A percentile compares a stretch with the other conserved stretches of the same genome.
Evolutionary conservation across 2,797 vertebrate species (phyloP).

Genomic region (Columba guinea): DNA sequence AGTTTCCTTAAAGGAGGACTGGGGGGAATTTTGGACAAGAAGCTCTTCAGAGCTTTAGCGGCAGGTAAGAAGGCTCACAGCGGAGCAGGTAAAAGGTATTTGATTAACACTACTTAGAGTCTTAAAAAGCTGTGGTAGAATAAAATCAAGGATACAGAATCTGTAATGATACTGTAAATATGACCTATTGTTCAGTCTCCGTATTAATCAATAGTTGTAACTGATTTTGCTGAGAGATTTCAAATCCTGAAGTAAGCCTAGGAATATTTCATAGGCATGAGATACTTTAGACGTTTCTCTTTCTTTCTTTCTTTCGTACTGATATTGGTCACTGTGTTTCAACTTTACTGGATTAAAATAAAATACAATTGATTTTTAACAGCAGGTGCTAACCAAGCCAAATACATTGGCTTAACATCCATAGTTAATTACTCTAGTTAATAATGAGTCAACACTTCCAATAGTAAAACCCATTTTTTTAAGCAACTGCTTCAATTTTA

Average conservation of each 20-base stretch:
- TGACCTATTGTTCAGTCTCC: background rate
- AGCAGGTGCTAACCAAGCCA: background rate
- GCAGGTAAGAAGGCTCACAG: conserved; percentile 42
- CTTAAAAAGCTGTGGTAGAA: background rate
- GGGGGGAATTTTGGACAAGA: background rate
- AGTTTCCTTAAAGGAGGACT: background rate
- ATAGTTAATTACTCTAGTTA: background rate
- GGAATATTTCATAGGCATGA: background rate
- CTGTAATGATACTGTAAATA: background rate
- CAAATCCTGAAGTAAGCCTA: background rate
- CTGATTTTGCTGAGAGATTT: background rate
- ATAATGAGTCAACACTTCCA: background rate
- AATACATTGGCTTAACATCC: background rate
- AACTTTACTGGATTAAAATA: background rate
- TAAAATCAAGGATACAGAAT: background rate
- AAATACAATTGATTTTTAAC: background rate
- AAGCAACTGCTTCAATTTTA: background rate
- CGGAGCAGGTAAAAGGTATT: background rate
- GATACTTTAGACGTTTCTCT: background rate
- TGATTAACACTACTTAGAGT: background rate
- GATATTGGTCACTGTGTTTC: background rate
- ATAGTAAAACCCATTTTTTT: background rate
- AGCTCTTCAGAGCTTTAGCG: conserved; percentile 2
- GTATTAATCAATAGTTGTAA: background rate
- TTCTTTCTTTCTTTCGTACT: background rate